Base-by-base conservation (phyloP, 1,140 invertebrate species). In the Coelopa frigida region DNA sequence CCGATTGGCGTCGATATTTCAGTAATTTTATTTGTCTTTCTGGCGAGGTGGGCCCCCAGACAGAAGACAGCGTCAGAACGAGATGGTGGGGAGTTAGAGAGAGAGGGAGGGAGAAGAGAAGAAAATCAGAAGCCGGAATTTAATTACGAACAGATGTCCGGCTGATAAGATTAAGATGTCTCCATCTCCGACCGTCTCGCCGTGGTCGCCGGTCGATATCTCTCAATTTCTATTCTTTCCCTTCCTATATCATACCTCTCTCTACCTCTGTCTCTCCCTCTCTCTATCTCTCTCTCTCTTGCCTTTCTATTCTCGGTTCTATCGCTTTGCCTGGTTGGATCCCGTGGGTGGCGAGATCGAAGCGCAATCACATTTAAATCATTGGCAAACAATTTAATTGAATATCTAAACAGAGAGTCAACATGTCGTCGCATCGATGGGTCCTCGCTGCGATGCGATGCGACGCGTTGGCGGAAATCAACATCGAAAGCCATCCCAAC, bases 81-180 rank as follows among this genome's bases (percentile, higher is more conserved):
- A 29, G 31, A 44, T 18, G 35, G 23, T 44, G 5, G 12, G 21
- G 27, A 21, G 26, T 31, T 29, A 37, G 20, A 38, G 31, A 46
- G 17, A 37, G 21, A 37, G 18, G 8, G 21, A 46, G 31, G 14
- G 27, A 46, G 14, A 33, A 49, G 45, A 29, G 26, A 40, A 48
- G 23, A 33, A 45, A 48, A 37, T 50, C 39, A 59, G 62, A 65
- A 66, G 62, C 62, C 62, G 62, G 59, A 61, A 65, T 66, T 37
- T 59, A 66, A 66, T 66, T 66, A 66, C 55, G 62, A 66, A 66
- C 62, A 66, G 62, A 66, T 66, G 62, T 66, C 52, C 48, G 32
- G 46, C 54, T 45, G 48, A 50, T 50, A 50, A 50, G 46, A 50
- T 45, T 33, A 35, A 10, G 8, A 29, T 14, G 8, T 29, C 8